A percentile compares a stretch with the other conserved stretches of the same genome.
Evolutionary conservation across 2,797 vertebrate species (phyloP).

Genomic region (Gambelia wislizenii): DNA sequence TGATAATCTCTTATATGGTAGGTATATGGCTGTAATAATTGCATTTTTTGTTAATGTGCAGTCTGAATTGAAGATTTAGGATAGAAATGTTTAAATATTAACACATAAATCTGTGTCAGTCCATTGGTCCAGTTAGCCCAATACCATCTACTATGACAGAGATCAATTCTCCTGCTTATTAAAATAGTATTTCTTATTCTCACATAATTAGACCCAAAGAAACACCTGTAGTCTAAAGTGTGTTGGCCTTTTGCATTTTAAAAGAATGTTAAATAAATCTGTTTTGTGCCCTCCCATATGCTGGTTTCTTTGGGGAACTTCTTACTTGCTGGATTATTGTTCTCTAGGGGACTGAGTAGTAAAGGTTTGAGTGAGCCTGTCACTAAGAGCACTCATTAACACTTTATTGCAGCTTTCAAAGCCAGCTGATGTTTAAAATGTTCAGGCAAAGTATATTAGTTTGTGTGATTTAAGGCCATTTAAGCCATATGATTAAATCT

Average conservation of each 20-base stretch:
- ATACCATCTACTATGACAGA: background rate
- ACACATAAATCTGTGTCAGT: background rate
- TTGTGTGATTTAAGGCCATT: background rate
- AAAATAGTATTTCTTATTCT: background rate
- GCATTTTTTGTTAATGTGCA: background rate
- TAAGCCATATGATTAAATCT: constrained; percentile 6
- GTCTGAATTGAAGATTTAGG: background rate
- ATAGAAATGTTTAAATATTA: background rate
- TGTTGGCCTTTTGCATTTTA: background rate
- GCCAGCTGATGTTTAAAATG: background rate
- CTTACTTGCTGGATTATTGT: background rate
- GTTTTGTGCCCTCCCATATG: background rate
- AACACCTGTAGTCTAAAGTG: background rate
- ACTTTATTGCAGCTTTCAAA: background rate
- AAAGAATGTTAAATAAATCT: background rate
- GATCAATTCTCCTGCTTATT: background rate
- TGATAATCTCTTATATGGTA: too few relatives aligned
- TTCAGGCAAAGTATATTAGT: background rate
- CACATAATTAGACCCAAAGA: background rate
- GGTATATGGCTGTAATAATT: background rate
- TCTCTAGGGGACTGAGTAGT: background rate
- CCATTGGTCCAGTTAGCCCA: background rate
- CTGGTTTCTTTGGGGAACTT: background rate
- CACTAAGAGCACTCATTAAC: background rate
- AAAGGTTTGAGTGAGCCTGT: background rate